These are phyloP conservation scores for Buphagus erythrorhynchus DNA, from an alignment of 2,797 vertebrate genomes.

Conservation along the genomic window DNA sequence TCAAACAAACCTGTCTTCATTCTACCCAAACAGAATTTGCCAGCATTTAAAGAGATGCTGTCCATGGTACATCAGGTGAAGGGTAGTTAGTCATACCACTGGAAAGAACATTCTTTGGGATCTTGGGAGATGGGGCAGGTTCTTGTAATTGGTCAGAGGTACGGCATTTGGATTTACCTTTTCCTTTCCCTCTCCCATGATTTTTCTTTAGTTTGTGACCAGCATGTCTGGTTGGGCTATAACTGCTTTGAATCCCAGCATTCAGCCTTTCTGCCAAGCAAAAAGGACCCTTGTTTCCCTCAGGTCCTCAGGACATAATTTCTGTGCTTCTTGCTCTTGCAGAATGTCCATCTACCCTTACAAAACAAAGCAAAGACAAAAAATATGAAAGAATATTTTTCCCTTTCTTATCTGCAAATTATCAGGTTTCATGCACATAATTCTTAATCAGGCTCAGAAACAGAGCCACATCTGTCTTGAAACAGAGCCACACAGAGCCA, in stretches of 20 bases:
- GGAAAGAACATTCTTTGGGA: not conserved
- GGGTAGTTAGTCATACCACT: not conserved
- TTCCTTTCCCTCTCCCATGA: not conserved
- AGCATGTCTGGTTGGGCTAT: not conserved
- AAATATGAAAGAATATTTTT: fast-evolving
- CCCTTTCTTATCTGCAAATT: not conserved
- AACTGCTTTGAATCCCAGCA: not conserved
- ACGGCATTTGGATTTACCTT: not conserved
- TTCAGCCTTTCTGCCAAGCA: not conserved
- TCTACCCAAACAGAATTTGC: not conserved
- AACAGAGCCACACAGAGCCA: not conserved
- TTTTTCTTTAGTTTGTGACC: not conserved
- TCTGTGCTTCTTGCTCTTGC: not conserved
- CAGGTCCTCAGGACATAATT: not conserved
- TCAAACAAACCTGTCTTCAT: not conserved
- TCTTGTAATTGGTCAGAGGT: not conserved
- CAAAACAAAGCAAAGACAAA: not conserved
- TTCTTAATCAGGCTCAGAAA: not conserved
- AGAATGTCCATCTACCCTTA: not conserved
- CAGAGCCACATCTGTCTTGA: not conserved
- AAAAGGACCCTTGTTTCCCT: not conserved
- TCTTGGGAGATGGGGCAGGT: fast-evolving
- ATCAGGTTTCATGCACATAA: not conserved
- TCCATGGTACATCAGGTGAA: not conserved
- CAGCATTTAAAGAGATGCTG: not conserved